A percentile compares a stretch with the other conserved stretches of the same genome.
These are phyloP conservation scores for Rhagonycha lutea DNA, from an alignment of 2,888 invertebrate genomes.

Conservation along the genomic window DNA sequence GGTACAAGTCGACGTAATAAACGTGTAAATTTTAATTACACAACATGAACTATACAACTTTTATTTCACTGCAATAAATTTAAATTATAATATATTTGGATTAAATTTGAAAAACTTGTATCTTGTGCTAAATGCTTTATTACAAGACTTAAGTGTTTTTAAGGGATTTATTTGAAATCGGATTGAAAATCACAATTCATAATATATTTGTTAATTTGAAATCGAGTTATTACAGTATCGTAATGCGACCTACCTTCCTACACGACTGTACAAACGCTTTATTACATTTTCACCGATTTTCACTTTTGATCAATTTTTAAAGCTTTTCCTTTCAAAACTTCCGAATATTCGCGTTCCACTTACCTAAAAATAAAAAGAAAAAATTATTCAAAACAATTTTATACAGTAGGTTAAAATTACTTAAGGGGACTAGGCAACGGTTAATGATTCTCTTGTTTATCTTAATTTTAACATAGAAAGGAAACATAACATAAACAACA, in stretches of 20 bases:
- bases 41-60: not conserved
- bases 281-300: not conserved
- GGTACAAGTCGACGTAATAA: not conserved
- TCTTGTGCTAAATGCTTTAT: not conserved
- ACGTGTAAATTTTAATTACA: not conserved
- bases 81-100: not conserved
- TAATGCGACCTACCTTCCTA: not conserved
- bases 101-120: not conserved
- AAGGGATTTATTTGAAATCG: too few relatives aligned
- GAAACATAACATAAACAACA: too few relatives aligned
- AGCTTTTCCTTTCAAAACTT: not conserved
- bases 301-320: not conserved
- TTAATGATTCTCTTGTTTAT: too few relatives aligned
- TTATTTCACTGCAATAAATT: not conserved
- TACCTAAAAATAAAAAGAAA: not conserved
- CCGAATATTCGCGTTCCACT: not conserved
- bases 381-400: not conserved
- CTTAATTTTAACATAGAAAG: too few relatives aligned
- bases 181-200: not conserved
- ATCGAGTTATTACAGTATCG: not conserved
- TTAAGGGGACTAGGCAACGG: too few relatives aligned
- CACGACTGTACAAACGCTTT: not conserved
- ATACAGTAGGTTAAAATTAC: not conserved
- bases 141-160: not conserved
- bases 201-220: not conserved